Evolutionary conservation across 2,888 invertebrate genomes (phyloP), one percentile per base, ranked within the genome.

Genomic region (Rhyacophila evoluta): DNA sequence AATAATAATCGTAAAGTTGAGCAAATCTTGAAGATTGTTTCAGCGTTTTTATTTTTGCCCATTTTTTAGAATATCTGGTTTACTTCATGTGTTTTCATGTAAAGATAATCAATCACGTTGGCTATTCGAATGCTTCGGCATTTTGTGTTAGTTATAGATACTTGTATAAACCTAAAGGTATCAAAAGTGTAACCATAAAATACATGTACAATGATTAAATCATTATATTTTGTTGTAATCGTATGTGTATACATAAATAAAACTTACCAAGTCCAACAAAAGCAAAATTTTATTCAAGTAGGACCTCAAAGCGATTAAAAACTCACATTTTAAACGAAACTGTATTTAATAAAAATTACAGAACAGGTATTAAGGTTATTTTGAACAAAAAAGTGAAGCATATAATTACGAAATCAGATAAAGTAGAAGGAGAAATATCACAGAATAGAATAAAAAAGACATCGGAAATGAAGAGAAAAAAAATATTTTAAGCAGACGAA

Each of bases 241-340:
- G 55, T 19, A 55, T 55, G 55, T 55, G 55, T 55, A 55, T 55
- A 25, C 25, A 55, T 55, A 55, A 55, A 55, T 55, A 55, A 55
- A 55, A 55, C 55, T 55, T 55, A 55, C 55, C 55, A 25, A 19
- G 19, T 41, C 15, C 10, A 25, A 55, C 25, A 55, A 19, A 0
- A 25, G 25, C 12, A 25, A 19, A 10, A 8, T 25, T 25, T 55
- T 19, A 55, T 25, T 55, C 19, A 25, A 25, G 6, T 6, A 33
- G 6, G 6, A 55, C 15, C 19, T 41, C 19, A 2, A 12, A 55
- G n/a, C 8, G 19, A 6, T 33, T 1, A 55, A 55, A 55, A 55
- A 55, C 8, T 0, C 55, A 8, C 2, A 19, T 55, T 55, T 12
- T 55, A 8, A 55, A 55, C 25, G 19, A 55, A 55, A 55, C 8